A percentile compares a stretch with the other conserved stretches of the same genome.
These are phyloP conservation scores for Heliornis fulica DNA, from an alignment of 2,113 vertebrate species.

Conservation along the genomic window DNA sequence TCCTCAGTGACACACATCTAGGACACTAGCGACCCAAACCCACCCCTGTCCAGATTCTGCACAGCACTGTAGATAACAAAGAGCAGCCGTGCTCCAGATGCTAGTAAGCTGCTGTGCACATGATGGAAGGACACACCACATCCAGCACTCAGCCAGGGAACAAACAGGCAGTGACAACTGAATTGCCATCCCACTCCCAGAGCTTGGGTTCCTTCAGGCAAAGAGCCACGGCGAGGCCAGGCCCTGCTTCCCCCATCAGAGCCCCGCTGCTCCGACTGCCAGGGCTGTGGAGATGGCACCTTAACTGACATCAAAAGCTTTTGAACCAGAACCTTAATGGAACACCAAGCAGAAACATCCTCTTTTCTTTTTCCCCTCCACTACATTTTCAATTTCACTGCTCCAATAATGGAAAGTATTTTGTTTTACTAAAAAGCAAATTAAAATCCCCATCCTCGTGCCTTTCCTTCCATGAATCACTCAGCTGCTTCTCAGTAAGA, in stretches of 20 bases:
- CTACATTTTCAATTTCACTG: constrained; percentile 34
- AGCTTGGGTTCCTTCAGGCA: not conserved
- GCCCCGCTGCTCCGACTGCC: accelerated
- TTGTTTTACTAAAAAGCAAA: constrained; percentile 57
- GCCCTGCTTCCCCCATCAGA: not conserved
- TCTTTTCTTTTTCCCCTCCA: not conserved
- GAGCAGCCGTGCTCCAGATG: not conserved
- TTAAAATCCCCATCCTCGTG: not conserved
- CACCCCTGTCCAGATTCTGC: not conserved
- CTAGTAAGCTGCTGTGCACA: not conserved
- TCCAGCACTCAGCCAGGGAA: not conserved
- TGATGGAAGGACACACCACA: not conserved
- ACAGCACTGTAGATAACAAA: accelerated
- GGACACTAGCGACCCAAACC: accelerated
- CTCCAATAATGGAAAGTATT: constrained; percentile 65
- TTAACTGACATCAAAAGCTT: not conserved
- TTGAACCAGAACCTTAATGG: constrained; percentile 24
- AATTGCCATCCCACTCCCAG: not conserved
- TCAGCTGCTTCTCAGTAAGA: not conserved
- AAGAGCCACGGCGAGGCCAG: not conserved
- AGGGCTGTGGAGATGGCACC: not conserved
- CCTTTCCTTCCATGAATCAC: constrained; percentile 6
- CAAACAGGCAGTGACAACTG: not conserved
- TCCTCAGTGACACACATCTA: accelerated
- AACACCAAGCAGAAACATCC: constrained; percentile 52